These are phyloP conservation scores for Hirtodrosophila trivittata DNA, from an alignment of 2,888 invertebrate species.

Conservation along the genomic window DNA sequence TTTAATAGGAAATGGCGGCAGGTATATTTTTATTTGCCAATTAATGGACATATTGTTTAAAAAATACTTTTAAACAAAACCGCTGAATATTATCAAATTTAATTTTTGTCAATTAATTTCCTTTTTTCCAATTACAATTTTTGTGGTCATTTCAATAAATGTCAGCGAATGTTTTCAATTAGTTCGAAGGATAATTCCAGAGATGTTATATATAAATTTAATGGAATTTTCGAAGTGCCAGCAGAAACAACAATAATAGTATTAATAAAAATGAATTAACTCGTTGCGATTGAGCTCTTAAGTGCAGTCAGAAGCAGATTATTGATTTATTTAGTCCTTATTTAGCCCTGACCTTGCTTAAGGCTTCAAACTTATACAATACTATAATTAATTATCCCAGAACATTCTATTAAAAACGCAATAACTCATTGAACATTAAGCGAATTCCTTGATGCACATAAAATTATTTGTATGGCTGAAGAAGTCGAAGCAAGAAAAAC, in stretches of 20 bases:
- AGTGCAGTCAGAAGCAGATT: no score
- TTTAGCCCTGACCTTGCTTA: not conserved
- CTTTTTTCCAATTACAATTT: slow-evolving; percentile 19
- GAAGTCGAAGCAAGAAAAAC: slow-evolving; percentile 30
- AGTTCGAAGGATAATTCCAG: slow-evolving; percentile 44
- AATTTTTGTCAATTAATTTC: slow-evolving; percentile 45
- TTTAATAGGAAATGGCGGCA: slow-evolving; percentile 31
- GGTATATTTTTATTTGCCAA: slow-evolving; percentile 57
- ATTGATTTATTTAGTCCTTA: no score
- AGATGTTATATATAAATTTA: slow-evolving; percentile 23
- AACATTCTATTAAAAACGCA: slow-evolving; percentile 59
- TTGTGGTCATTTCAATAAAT: slow-evolving; percentile 55
- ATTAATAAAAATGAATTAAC: no score
- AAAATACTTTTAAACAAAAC: slow-evolving; percentile 53
- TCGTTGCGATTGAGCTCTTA: no score
- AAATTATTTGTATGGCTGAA: slow-evolving; percentile 36
- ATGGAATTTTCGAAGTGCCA: no score
- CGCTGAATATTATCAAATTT: slow-evolving; percentile 47
- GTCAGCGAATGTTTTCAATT: slow-evolving; percentile 50
- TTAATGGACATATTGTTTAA: slow-evolving; percentile 68
- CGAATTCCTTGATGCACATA: slow-evolving; percentile 32
- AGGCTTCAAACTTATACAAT: not conserved
- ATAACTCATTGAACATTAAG: slow-evolving; percentile 62
- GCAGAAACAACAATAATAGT: no score
- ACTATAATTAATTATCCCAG: slow-evolving; percentile 32